A percentile compares a stretch with the other conserved stretches of the same genome.
phyloP scores from a whole-genome alignment of 2,888 invertebrate species.

The Fissipunctia ypsillon region DNA sequence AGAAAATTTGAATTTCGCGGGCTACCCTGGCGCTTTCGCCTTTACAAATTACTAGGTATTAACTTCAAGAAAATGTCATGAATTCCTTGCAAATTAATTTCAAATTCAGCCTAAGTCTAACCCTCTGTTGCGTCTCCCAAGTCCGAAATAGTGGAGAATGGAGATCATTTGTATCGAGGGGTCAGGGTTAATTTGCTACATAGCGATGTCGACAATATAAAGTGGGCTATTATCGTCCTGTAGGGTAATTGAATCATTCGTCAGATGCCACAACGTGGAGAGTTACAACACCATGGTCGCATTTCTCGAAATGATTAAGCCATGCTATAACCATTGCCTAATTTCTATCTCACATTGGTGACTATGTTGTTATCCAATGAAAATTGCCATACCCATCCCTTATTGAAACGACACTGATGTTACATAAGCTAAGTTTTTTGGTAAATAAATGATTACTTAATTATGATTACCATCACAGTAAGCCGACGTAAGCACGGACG shows the following conservation, averaged over 20 bases:
- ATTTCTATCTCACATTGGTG: neutral
- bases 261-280: constrained; percentile 42
- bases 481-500: too few species aligned
- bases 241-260: constrained; percentile 64
- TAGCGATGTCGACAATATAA: constrained; percentile 64
- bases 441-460: too few species aligned
- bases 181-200: constrained; percentile 65
- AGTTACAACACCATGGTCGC: constrained; percentile 26
- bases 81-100: constrained; percentile 43
- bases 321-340: neutral
- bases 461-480: too few species aligned
- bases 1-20: too few species aligned
- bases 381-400: too few species aligned
- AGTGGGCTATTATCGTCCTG: constrained; percentile 60
- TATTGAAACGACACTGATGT: too few species aligned
- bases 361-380: too few species aligned
- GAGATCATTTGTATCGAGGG: constrained; percentile 59
- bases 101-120: constrained; percentile 18
- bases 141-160: constrained; percentile 48
- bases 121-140: constrained; percentile 21
- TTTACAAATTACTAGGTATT: neutral
- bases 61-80: constrained; percentile 18
- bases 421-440: too few species aligned
- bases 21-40: too few species aligned
- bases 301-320: constrained; percentile 36